A percentile compares a stretch with the other conserved stretches of the same genome.
Evolutionary conservation across 2,797 vertebrate genomes (phyloP).

Genomic region (Anabacerthia variegaticeps): DNA sequence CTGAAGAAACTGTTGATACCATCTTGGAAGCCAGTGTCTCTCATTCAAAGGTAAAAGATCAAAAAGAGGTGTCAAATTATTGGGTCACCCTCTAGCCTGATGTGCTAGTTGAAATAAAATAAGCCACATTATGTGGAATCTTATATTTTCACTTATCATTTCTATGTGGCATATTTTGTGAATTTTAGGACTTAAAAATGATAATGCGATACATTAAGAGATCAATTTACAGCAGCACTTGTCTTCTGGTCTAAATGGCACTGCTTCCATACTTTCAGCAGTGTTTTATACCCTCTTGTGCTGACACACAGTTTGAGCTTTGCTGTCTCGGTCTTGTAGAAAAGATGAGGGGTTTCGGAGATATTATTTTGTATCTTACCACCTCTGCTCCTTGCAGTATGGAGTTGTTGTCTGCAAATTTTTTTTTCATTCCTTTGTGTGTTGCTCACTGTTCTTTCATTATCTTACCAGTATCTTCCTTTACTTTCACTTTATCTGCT

Average conservation of each 20-base stretch:
- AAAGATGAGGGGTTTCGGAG: background rate
- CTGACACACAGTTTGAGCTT: background rate
- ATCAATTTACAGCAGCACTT: background rate
- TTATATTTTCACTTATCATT: background rate
- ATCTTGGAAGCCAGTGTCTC: slow-evolving; percentile 62
- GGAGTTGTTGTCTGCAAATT: background rate
- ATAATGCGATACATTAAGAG: background rate
- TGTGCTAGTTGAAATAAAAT: background rate
- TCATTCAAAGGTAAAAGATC: slow-evolving; percentile 58
- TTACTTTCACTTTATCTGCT: background rate
- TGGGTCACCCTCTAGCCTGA: background rate
- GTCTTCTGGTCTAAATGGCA: background rate
- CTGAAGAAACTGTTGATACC: slow-evolving; percentile 31
- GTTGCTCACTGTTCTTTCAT: background rate
- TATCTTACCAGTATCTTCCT: background rate
- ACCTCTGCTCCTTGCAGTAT: background rate
- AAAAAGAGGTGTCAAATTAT: background rate
- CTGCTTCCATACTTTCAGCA: background rate
- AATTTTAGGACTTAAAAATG: background rate
- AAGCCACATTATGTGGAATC: background rate
- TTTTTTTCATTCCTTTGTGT: background rate
- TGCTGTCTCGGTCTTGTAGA: background rate
- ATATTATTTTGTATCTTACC: background rate
- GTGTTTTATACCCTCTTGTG: background rate
- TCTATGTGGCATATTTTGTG: background rate